A percentile compares a stretch with the other conserved stretches of the same genome.
These are phyloP conservation scores for Calephelis nemesis DNA, from an alignment of 1,140 invertebrate species.

Conservation along the genomic window DNA sequence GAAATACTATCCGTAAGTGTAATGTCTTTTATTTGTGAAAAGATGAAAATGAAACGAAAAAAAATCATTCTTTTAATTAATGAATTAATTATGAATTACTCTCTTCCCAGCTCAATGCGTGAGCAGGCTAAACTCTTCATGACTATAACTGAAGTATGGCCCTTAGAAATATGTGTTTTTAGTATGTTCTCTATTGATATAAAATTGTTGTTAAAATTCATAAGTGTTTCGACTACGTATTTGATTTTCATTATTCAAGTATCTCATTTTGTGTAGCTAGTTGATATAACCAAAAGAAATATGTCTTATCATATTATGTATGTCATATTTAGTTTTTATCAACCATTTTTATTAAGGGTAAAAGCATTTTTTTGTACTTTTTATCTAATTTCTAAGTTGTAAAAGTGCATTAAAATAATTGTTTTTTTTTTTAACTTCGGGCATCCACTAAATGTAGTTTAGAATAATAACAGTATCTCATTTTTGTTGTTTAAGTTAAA, in stretches of 20 bases:
- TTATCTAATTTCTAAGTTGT: no score
- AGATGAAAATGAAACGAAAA: not conserved
- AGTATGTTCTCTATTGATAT: slow-evolving; percentile 21
- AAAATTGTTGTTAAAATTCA: slow-evolving; percentile 22
- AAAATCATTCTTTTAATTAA: slow-evolving; percentile 18
- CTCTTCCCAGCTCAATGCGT: slow-evolving; percentile 16
- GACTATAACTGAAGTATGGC: slow-evolving; percentile 21
- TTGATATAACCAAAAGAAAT: no score
- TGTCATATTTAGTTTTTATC: no score
- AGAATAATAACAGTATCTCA: no score
- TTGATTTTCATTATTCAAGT: slow-evolving; percentile 26
- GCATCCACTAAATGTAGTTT: no score
- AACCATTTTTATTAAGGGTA: no score
- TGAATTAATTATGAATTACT: slow-evolving; percentile 24
- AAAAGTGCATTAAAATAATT: no score
- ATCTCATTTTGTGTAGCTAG: slow-evolving; percentile 13
- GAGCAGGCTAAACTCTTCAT: slow-evolving; percentile 26
- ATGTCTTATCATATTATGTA: no score
- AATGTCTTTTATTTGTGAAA: slow-evolving; percentile 23
- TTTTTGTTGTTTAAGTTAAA: no score
- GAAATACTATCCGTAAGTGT: slow-evolving; percentile 17
- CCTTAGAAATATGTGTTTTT: slow-evolving; percentile 13
- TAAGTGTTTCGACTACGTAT: slow-evolving; percentile 20
- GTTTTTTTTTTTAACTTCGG: no score
- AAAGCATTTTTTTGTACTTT: no score